Evolutionary conservation across 2,113 vertebrate genomes (phyloP), one percentile per base, ranked within the genome.

Genomic region (Epinephelus moara): DNA sequence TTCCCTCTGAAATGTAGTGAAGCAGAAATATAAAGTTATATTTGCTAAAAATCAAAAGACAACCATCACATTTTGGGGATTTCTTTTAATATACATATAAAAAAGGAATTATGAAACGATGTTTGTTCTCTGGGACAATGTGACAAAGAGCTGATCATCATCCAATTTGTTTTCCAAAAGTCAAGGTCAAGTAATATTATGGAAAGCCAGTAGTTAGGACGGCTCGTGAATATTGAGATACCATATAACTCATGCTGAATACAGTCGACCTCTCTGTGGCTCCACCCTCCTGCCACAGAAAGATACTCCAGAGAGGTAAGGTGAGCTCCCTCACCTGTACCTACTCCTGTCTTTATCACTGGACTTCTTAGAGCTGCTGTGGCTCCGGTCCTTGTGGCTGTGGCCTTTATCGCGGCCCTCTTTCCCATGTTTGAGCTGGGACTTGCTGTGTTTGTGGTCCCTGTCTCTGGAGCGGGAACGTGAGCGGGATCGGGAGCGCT

Each of bases 331-430:
- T 94, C 94, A 97, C 94, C 95, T 94, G 90, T 96, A 94, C 70
- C 96, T 92, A 25, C 96, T 97, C 81, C 93, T 94, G 50, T 98
- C 96, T 89, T 96, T 97, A 71, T 97, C 96, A 94, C 93, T 98
- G 23, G 95, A 95, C 89, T 95, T 97, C 93, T 93, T 96, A 33
- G 97, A 98, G 83, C 92, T 95, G 81, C 95, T 97, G 80, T 92
- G 95, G 80, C 95, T 96, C 81, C 92, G 80, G 82, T 94, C 96
- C 66, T 77, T 79, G 78, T 57, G 79, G 62, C 78, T 23, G 81
- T 89, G 88, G 69, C 93, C 94, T 75, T 94, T 90, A 11, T 94
- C 94, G 4, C 89, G 94, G 18, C 96, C 94, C 70, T 94, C 94
- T 64, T 96, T 94, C 75, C 93, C 93, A 9, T 96, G 96, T 88